Evolutionary conservation across 2,888 invertebrate genomes (phyloP).

Genomic region (Odontocerum albicorne): DNA sequence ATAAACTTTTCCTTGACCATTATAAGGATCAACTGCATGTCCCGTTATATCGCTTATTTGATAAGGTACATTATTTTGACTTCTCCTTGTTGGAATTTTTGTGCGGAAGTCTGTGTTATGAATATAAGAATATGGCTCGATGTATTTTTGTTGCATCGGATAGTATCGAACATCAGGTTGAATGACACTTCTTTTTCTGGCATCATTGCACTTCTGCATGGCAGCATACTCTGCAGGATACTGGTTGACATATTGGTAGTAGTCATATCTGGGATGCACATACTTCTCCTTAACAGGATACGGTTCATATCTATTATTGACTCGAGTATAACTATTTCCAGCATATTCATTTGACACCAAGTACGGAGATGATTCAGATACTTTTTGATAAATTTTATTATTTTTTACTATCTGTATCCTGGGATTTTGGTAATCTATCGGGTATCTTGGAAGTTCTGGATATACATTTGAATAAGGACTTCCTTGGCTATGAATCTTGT

Average conservation of each 20-base stretch:
- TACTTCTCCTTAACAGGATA: constrained; percentile 52
- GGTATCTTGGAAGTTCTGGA: constrained; percentile 17
- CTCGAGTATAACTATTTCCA: constrained; percentile 9
- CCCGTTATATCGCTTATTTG: constrained; percentile 8
- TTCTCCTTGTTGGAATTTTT: constrained; percentile 20
- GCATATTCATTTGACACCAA: constrained; percentile 17
- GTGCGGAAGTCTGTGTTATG: constrained; percentile 6
- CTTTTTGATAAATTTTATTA: constrained; percentile 20
- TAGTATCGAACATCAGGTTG: constrained; percentile 22
- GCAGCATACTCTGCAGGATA: constrained; percentile 10
- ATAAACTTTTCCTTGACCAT: constrained; percentile 17
- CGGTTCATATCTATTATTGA: constrained; percentile 46
- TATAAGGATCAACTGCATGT: constrained; percentile 18
- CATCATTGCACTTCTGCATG: constrained; percentile 17
- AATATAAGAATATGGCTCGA: constrained; percentile 11
- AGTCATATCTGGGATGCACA: constrained; percentile 48
- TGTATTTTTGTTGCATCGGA: constrained; percentile 19
- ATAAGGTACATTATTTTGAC: constrained; percentile 16
- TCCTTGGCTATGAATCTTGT: neutral
- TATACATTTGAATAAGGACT: constrained; percentile 17
- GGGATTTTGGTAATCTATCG: constrained; percentile 19
- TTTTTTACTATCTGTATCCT: constrained; percentile 20
- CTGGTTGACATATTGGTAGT: constrained; percentile 25
- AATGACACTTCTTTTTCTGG: constrained; percentile 11
- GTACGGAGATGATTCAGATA: constrained; percentile 19